Percentiles rank a stretch among this genome's conserved stretches.
Evolutionary conservation across 2,113 vertebrate species (phyloP).

Genomic region (Myiozetetes cayanensis): DNA sequence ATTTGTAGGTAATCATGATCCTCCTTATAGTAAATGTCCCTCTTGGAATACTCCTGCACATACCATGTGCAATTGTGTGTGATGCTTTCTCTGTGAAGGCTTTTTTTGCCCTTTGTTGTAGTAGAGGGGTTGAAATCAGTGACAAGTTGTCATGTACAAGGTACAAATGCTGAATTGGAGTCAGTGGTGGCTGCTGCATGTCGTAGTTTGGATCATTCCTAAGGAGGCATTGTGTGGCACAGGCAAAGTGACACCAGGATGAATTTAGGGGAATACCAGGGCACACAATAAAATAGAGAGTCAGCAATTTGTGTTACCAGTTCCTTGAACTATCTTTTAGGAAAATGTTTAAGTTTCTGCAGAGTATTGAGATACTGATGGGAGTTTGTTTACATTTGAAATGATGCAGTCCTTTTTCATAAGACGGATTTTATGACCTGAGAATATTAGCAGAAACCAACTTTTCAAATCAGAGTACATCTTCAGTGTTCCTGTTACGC

Average conservation of each 20-base stretch:
- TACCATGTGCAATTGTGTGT: rapidly evolving
- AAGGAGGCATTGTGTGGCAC: not conserved
- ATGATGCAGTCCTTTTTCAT: not conserved
- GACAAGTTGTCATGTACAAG: not conserved
- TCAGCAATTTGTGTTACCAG: not conserved
- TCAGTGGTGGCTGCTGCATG: not conserved
- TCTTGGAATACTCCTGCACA: not conserved
- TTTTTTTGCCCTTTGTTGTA: not conserved
- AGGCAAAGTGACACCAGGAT: not conserved
- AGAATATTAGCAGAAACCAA: not conserved
- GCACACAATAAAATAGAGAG: not conserved
- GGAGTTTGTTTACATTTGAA: not conserved
- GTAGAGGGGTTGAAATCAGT: not conserved
- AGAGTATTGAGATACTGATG: not conserved
- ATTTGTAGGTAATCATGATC: not conserved
- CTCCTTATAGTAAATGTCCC: not conserved
- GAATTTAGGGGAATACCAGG: not conserved
- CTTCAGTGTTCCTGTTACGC: not conserved
- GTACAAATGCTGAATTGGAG: not conserved
- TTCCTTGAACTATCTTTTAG: not conserved
- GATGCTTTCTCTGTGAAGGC: not conserved
- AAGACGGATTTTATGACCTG: not conserved
- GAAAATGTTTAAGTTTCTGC: not conserved
- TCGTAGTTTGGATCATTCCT: not conserved
- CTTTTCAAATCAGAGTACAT: not conserved